Conservation (phyloP, 2,888 invertebrate species). For the Magallana nippona region DNA sequence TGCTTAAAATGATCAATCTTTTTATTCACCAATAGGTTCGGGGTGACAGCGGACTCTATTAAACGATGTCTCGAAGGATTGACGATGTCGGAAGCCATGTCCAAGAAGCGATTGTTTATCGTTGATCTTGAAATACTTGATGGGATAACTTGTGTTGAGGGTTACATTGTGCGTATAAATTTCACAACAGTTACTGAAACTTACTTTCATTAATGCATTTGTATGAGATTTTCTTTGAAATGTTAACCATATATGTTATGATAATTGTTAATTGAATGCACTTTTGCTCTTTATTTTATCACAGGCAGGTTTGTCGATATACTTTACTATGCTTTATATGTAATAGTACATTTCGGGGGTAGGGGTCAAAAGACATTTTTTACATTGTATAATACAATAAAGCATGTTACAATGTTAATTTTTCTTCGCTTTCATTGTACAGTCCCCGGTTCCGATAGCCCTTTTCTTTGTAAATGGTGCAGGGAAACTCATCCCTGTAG, state of each 20-base stretch:
- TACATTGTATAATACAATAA: not conserved
- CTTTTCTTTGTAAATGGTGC: slow-evolving; percentile 80
- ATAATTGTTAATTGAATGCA: no score
- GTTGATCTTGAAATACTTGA: slow-evolving; percentile 74
- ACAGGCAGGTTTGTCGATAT: no score
- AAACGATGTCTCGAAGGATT: slow-evolving; percentile 68
- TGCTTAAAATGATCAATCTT: no score
- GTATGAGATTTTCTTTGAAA: not conserved
- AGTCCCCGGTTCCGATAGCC: slow-evolving; percentile 80
- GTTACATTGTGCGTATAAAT: not conserved
- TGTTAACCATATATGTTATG: not conserved
- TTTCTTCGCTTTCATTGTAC: not conserved
- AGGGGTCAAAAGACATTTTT: no score
- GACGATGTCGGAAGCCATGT: slow-evolving; percentile 66
- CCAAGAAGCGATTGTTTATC: slow-evolving; percentile 74
- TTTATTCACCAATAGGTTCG: slow-evolving; percentile 64
- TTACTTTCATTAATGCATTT: not conserved
- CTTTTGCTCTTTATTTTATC: not conserved
- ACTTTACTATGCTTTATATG: no score
- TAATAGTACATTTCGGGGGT: no score
- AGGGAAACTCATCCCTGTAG: slow-evolving; percentile 79
- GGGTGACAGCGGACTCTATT: slow-evolving; percentile 69
- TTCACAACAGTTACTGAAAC: not conserved
- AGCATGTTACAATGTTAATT: not conserved
- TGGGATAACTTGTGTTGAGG: slow-evolving; percentile 51